Conservation (phyloP, 2,797 vertebrate species). For the Furcifer pardalis region DNA sequence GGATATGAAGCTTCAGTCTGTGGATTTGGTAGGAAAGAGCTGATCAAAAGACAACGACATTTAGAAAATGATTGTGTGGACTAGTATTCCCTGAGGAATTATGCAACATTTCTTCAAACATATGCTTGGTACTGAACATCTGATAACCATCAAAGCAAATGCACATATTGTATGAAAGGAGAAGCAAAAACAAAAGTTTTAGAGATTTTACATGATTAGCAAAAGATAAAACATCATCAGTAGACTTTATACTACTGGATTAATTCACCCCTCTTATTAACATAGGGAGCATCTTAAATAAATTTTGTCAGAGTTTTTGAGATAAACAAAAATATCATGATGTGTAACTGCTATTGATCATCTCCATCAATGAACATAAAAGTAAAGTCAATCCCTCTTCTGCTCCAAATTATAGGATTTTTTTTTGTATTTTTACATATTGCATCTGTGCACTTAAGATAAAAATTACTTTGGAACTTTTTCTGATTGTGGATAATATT, state of each 20-base stretch:
- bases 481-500: background rate
- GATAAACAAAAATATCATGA: background rate
- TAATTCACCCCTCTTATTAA: background rate
- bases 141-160: conserved; percentile 47
- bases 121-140: conserved; percentile 36
- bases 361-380: background rate
- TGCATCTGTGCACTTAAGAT: too few species aligned
- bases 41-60: conserved; percentile 48
- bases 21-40: conserved; percentile 8
- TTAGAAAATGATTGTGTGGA: conserved; percentile 19
- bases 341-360: background rate
- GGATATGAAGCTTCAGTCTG: conserved; percentile 39
- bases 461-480: background rate
- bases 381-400: background rate
- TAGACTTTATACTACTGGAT: background rate
- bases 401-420: background rate
- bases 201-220: background rate
- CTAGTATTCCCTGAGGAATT: conserved; percentile 38
- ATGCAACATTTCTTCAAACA: conserved; percentile 60
- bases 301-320: background rate
- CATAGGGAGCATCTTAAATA: background rate
- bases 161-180: conserved; percentile 60
- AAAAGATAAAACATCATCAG: background rate
- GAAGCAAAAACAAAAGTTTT: conserved; percentile 31
- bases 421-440: background rate